Evolutionary conservation across 2,113 vertebrate genomes (phyloP).

Genomic region (Amia ocellicauda): DNA sequence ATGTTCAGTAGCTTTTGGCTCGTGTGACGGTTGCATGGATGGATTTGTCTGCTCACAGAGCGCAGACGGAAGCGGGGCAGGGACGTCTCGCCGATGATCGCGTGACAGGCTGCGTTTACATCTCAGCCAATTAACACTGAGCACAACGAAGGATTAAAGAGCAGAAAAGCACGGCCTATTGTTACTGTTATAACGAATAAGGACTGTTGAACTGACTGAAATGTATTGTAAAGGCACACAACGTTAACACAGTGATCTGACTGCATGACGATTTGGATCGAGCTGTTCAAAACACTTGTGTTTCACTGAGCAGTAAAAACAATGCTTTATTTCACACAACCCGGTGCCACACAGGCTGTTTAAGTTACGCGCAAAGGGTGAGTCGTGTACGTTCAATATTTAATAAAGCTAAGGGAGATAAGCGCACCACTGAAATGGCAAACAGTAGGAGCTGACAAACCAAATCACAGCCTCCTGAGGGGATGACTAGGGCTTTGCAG

Average conservation of each 20-base stretch:
- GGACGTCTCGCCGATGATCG: background rate
- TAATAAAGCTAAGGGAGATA: slow-evolving; percentile 13
- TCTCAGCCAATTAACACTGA: slow-evolving; percentile 23
- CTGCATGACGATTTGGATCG: too few species aligned
- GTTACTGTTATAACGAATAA: too few species aligned
- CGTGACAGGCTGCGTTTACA: too few species aligned
- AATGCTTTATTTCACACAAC: slow-evolving; percentile 36
- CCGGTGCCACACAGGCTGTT: background rate
- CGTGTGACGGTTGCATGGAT: slow-evolving; percentile 50
- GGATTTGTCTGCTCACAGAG: slow-evolving; percentile 59
- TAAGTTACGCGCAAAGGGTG: background rate
- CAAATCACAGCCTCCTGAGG: background rate
- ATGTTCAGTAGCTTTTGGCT: slow-evolving; percentile 62
- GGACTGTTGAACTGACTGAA: too few species aligned
- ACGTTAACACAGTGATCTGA: too few species aligned
- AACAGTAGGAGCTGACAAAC: slow-evolving; percentile 9
- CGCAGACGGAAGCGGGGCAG: slow-evolving; percentile 49
- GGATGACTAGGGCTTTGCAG: slow-evolving; percentile 2
- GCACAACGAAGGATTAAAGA: too few species aligned
- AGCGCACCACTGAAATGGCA: background rate
- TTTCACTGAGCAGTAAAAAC: too few species aligned
- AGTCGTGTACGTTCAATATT: slow-evolving; percentile 4
- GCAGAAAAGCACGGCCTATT: too few species aligned
- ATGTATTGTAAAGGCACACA: too few species aligned
- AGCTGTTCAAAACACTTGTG: too few species aligned